Conservation (phyloP, 2,888 invertebrate species). For the Agrochola lota region DNA sequence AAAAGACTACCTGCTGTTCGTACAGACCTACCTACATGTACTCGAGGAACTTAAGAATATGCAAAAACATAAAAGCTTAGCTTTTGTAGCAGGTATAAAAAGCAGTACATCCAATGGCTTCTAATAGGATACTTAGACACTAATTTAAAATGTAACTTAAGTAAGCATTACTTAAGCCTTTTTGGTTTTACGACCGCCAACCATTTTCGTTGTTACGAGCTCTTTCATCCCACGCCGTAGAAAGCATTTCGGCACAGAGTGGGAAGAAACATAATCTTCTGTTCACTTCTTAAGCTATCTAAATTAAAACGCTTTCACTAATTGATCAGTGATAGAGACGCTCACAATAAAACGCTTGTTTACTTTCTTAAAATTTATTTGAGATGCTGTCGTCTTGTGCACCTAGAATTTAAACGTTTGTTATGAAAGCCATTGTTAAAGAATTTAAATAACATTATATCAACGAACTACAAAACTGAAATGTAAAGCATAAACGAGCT, state of each 20-base stretch:
- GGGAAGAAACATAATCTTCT: slow-evolving; percentile 63
- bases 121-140: slow-evolving; percentile 21
- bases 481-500: slow-evolving; percentile 1
- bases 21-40: neutral
- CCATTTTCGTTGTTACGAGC: slow-evolving; percentile 63
- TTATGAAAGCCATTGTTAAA: slow-evolving; percentile 6
- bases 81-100: neutral
- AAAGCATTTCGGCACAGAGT: slow-evolving; percentile 68
- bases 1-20: neutral
- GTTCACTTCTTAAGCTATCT: slow-evolving; percentile 47
- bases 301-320: slow-evolving; percentile 60
- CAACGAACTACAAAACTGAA: slow-evolving; percentile 8
- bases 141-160: slow-evolving; percentile 41
- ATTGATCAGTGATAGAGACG: slow-evolving; percentile 50
- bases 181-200: slow-evolving; percentile 58
- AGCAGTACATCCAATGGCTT: neutral
- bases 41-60: neutral
- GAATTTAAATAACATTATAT: neutral
- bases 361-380: slow-evolving; percentile 53
- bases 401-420: slow-evolving; percentile 39
- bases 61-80: slow-evolving; percentile 5
- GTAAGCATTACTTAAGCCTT: slow-evolving; percentile 45
- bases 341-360: slow-evolving; percentile 54
- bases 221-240: slow-evolving; percentile 69
- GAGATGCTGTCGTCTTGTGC: slow-evolving; percentile 36